Percentiles rank a stretch among this genome's conserved stretches.
phyloP scores from a whole-genome alignment of 2,113 vertebrate genomes.

The Callipepla californica region DNA sequence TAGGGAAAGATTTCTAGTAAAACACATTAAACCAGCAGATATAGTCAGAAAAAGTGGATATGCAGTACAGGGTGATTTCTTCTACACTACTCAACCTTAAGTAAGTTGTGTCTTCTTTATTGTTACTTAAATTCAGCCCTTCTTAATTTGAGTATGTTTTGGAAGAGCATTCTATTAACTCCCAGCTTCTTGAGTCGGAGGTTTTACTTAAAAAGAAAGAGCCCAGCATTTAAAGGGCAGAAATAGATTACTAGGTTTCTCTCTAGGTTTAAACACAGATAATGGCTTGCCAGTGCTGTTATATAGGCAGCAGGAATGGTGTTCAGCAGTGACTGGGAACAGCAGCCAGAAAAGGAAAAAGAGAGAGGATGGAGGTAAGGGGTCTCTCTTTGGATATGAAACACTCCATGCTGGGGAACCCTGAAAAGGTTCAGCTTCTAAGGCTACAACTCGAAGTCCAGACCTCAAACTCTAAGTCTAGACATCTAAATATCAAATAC shows the following conservation, averaged over 20 bases:
- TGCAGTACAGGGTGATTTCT: background rate
- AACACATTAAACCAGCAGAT: background rate
- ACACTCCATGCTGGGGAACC: background rate
- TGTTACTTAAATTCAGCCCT: background rate
- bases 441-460: background rate
- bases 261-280: background rate
- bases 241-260: background rate
- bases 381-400: background rate
- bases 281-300: background rate
- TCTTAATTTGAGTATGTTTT: background rate
- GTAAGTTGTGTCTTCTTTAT: background rate
- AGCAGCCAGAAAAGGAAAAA: background rate
- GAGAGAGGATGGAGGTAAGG: background rate
- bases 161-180: background rate
- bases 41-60: background rate
- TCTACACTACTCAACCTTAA: background rate
- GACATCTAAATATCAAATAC: background rate
- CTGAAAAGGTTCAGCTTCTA: background rate
- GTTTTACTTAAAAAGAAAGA: background rate
- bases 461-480: background rate
- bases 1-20: background rate
- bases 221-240: background rate
- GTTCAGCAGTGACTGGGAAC: background rate
- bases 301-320: background rate
- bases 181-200: background rate